Percentiles rank a stretch among this genome's conserved stretches.
Evolutionary conservation across 2,797 vertebrate species (phyloP).

Genomic region (Lepus townsendii): DNA sequence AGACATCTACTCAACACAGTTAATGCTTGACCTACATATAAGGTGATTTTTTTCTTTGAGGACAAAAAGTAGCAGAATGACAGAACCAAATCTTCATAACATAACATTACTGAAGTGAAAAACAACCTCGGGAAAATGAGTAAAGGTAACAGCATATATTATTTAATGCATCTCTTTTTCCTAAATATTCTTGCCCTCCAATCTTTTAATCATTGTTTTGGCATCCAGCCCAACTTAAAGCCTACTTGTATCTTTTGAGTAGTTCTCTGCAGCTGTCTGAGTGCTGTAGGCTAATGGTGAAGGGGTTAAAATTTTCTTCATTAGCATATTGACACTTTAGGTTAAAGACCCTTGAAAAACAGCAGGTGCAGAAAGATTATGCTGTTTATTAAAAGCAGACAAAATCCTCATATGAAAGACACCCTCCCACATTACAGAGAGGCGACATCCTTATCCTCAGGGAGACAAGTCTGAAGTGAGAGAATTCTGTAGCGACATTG

Average conservation of each 20-base stretch:
- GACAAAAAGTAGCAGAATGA: background rate
- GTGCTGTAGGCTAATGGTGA: background rate
- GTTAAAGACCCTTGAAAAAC: background rate
- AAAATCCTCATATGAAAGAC: background rate
- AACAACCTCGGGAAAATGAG: background rate
- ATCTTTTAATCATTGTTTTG: background rate
- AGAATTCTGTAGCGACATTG: background rate
- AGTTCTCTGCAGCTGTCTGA: background rate
- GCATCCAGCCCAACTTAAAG: background rate
- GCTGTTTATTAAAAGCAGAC: constrained; percentile 9
- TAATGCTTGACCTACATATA: background rate
- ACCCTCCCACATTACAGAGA: background rate
- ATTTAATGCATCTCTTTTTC: background rate
- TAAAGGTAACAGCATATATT: background rate
- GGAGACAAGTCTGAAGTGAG: background rate
- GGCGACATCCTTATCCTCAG: background rate
- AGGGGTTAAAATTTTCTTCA: constrained; percentile 5
- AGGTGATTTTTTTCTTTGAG: background rate
- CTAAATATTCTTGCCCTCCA: background rate
- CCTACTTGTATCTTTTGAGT: background rate
- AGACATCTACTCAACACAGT: background rate
- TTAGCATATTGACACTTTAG: background rate
- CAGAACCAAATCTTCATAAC: background rate
- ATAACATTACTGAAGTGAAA: background rate
- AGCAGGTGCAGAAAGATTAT: background rate